A percentile compares a stretch with the other conserved stretches of the same genome.
Evolutionary conservation across 2,113 vertebrate genomes (phyloP).

Genomic region (Dasypus novemcinctus): DNA sequence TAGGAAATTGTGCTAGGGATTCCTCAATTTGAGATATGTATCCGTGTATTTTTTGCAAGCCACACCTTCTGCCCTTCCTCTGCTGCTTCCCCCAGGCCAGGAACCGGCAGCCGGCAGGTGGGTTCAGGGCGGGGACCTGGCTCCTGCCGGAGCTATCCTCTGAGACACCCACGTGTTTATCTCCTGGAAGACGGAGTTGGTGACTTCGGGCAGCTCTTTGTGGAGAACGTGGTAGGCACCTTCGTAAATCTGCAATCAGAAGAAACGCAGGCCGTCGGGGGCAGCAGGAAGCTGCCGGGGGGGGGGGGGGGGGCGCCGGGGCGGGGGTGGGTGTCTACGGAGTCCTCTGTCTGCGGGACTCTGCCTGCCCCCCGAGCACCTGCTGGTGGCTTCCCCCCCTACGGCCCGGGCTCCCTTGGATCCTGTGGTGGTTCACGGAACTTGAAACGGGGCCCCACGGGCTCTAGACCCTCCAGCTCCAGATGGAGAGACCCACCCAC

Average conservation of each 20-base stretch:
- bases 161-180: slow-evolving; percentile 90
- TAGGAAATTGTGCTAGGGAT: slow-evolving; percentile 65
- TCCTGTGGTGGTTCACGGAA: not conserved
- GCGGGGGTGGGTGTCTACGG: not conserved
- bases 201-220: slow-evolving; percentile 93
- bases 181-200: slow-evolving; percentile 89
- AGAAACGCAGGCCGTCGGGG: slow-evolving; percentile 10
- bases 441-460: not conserved
- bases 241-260: slow-evolving; percentile 89
- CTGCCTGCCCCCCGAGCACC: not conserved
- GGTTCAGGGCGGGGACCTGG: slow-evolving; percentile 75
- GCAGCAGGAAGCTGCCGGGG: rapidly evolving
- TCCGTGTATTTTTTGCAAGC: slow-evolving; percentile 29
- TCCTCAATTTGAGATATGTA: slow-evolving; percentile 51
- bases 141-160: slow-evolving; percentile 73
- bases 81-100: slow-evolving; percentile 36
- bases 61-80: slow-evolving; percentile 42
- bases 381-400: not conserved
- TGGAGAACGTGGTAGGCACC: slow-evolving; percentile 95
- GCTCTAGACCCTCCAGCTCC: not conserved
- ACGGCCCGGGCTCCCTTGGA: not conserved
- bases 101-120: not conserved
- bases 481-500: not conserved
- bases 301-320: rapidly evolving
- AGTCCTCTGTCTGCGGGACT: not conserved